phyloP scores from a whole-genome alignment of 2,888 invertebrate genomes.

The Palloptera scutellata region DNA sequence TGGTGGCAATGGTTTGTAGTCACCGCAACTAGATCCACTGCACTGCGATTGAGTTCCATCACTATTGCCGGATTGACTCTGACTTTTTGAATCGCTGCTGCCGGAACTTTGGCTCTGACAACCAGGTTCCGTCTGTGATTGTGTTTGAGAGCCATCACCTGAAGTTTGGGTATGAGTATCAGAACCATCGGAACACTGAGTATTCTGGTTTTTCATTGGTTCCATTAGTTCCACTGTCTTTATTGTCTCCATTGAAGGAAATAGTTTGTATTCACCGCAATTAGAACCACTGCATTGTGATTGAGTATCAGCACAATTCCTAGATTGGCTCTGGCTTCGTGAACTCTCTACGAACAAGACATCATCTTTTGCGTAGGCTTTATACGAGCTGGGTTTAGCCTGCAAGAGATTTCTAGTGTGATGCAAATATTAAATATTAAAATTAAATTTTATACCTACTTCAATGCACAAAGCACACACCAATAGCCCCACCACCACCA shows the following conservation, averaged over 20 bases:
- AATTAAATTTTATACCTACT: too few relatives aligned
- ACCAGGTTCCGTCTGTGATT: conserved; percentile 39
- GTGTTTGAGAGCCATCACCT: conserved; percentile 42
- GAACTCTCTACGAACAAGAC: background rate
- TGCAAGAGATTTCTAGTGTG: too few relatives aligned
- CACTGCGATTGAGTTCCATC: conserved; percentile 47
- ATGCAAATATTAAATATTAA: too few relatives aligned
- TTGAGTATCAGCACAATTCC: conserved; percentile 43
- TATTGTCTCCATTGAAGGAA: conserved; percentile 37
- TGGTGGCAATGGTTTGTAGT: conserved; percentile 31
- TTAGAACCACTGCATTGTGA: conserved; percentile 45
- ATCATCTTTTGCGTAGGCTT: too few relatives aligned
- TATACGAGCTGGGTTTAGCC: too few relatives aligned
- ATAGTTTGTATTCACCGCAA: conserved; percentile 29
- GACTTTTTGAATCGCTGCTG: conserved; percentile 7
- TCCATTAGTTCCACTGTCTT: conserved; percentile 1
- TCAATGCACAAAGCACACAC: too few relatives aligned
- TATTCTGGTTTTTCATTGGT: background rate
- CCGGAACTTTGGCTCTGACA: conserved; percentile 5
- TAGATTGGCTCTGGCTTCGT: conserved; percentile 12
- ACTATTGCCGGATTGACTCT: conserved; percentile 32
- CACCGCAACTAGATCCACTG: conserved; percentile 40
- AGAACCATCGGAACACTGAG: conserved; percentile 35
- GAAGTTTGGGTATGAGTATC: conserved; percentile 40
- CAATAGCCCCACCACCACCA: too few relatives aligned